Evolutionary conservation across 2,888 invertebrate species (phyloP).

Genomic region (Hemicrepidius hirtus): DNA sequence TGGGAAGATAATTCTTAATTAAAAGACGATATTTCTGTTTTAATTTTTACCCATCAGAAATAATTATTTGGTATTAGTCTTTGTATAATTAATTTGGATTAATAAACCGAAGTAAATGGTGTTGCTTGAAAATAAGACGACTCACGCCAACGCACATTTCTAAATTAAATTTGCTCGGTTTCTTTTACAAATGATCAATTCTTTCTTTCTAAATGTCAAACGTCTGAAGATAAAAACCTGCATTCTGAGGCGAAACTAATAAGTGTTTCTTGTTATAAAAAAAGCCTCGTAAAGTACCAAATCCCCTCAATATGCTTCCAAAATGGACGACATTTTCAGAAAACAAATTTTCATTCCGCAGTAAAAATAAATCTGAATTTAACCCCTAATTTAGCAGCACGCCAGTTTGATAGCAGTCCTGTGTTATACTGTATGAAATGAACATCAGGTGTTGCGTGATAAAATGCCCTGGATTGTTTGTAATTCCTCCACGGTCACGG

Average conservation of each 20-base stretch:
- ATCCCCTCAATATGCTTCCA: conserved; percentile 19
- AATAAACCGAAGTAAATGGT: too few relatives aligned
- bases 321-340: conserved; percentile 28
- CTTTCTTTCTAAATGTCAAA: background rate
- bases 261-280: conserved; percentile 26
- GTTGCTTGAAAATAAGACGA: too few relatives aligned
- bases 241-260: conserved; percentile 3
- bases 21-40: background rate
- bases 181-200: background rate
- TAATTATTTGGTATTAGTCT: too few relatives aligned
- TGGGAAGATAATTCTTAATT: background rate
- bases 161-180: too few relatives aligned
- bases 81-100: too few relatives aligned
- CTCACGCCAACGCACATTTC: too few relatives aligned
- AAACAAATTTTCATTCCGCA: conserved; percentile 43
- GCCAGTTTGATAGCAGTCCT: conserved; percentile 47
- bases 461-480: conserved; percentile 35
- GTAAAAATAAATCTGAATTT: conserved; percentile 51
- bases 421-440: conserved; percentile 50
- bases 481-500: conserved; percentile 31
- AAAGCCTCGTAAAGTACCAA: conserved; percentile 12
- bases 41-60: too few relatives aligned
- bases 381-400: conserved; percentile 51
- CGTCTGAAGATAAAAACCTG: background rate
- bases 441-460: conserved; percentile 54